phyloP scores from a whole-genome alignment of 2,888 invertebrate species.

The Eilema griseolum region DNA sequence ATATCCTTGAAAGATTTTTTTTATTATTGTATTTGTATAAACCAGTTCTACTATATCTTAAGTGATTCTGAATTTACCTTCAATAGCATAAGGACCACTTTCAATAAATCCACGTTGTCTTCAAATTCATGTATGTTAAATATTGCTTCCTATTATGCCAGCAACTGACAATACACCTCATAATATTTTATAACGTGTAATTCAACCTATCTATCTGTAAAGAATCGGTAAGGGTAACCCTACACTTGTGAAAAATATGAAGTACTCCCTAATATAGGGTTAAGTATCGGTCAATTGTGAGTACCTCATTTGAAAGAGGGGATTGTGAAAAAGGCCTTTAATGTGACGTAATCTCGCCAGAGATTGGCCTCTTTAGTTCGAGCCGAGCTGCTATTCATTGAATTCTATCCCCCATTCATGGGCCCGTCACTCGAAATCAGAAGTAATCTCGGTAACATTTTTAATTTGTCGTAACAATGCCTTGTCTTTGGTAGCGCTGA shows the following conservation, averaged over 20 bases:
- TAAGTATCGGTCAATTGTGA: constrained; percentile 48
- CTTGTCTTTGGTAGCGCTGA: constrained; percentile 35
- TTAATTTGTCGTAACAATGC: constrained; percentile 56
- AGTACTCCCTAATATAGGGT: constrained; percentile 46
- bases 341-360: constrained; percentile 67
- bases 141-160: neutral
- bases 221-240: constrained; percentile 19
- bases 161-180: neutral
- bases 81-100: too few relatives aligned
- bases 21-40: too few relatives aligned
- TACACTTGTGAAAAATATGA: constrained; percentile 29
- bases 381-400: constrained; percentile 67
- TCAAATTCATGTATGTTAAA: too few relatives aligned
- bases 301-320: constrained; percentile 47
- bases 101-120: too few relatives aligned
- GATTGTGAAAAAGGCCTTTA: constrained; percentile 55
- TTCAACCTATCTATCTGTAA: neutral
- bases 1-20: too few relatives aligned
- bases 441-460: constrained; percentile 62
- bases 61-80: too few relatives aligned
- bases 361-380: constrained; percentile 68
- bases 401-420: constrained; percentile 65
- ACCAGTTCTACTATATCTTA: too few relatives aligned
- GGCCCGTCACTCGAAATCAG: constrained; percentile 61
- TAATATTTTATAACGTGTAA: neutral